Evolutionary conservation across 2,797 vertebrate genomes (phyloP), one percentile per base, ranked within the genome.

Genomic region (Syncerus caffer): DNA sequence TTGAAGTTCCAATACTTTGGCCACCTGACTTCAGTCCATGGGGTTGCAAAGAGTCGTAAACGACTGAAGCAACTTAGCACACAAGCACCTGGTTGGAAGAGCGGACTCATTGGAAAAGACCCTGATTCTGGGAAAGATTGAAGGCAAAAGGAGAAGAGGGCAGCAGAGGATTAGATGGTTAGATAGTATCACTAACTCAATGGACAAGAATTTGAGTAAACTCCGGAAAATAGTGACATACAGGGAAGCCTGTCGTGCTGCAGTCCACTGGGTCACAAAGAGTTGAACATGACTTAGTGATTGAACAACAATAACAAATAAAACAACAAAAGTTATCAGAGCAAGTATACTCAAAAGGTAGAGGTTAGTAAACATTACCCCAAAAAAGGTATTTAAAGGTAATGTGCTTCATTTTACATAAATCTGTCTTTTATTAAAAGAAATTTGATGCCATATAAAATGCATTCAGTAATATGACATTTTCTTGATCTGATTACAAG

Each of bases 401-500:
- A 89, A 91, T 47, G 4, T 34, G 7, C 1, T 83, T 94, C 14
- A 89, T 86, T 95, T 84, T 83, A 79, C 79, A 64, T n/a, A 91
- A 79, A 86, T 89, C 27, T 76, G 42, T 87, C 60, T 34, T 58
- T 60, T 71, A 84, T 29, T 57, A 34, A 29, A 8, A 82, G 31
- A 83, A 93, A 92, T 71, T 64, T 83, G 21, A 86, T 90, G 34
- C 3, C 23, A 38, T 80, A 25, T 57, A 88, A 83, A 74, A 86
- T 83, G 1, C 4, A 50, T 62, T 82, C 29, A 85, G 29, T 27
- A 62, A 23, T 88, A 91, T 78, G 23, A 96, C 4, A 10, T 94
- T 88, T 93, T 42, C 57, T 50, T 85, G 42, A 67, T 85, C 38
- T 78, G 6, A 50, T 82, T 90, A 58, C 3, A 97, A 91, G 45